These are phyloP conservation scores for Lamellibrachia satsuma DNA, from an alignment of 2,888 invertebrate species.

Conservation along the genomic window DNA sequence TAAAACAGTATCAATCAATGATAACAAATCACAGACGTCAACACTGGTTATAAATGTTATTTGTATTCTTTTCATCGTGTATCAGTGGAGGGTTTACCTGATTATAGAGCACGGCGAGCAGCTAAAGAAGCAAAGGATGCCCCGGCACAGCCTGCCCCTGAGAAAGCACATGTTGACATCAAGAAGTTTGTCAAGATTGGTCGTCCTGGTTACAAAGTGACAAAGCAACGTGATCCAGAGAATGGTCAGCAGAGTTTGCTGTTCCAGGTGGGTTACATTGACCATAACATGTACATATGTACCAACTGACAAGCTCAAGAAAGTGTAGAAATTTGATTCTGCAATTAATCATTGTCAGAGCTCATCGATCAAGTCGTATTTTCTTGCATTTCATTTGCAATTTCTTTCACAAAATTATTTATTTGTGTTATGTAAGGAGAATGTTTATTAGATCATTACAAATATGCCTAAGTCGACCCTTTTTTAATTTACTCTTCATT, in stretches of 20 bases:
- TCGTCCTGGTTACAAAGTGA: conserved; percentile 96
- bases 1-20: background rate
- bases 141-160: conserved; percentile 91
- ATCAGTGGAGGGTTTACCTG: background rate
- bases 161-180: conserved; percentile 95
- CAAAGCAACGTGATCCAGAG: conserved; percentile 96
- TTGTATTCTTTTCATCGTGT: background rate
- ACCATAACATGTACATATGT: no score
- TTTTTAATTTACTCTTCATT: no score
- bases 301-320: no score
- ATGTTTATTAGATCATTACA: no score
- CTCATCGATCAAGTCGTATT: no score
- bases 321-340: no score
- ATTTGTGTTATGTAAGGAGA: no score
- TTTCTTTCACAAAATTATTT: no score
- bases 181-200: conserved; percentile 99
- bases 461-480: no score
- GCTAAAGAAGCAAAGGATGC: conserved; percentile 99
- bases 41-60: background rate
- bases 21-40: background rate
- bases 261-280: conserved; percentile 74
- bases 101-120: conserved; percentile 81
- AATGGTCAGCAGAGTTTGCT: conserved; percentile 94
- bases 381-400: no score
- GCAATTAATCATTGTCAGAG: no score